Evolutionary conservation across 2,888 invertebrate genomes (phyloP).

Genomic region (Alsophila aescularia): DNA sequence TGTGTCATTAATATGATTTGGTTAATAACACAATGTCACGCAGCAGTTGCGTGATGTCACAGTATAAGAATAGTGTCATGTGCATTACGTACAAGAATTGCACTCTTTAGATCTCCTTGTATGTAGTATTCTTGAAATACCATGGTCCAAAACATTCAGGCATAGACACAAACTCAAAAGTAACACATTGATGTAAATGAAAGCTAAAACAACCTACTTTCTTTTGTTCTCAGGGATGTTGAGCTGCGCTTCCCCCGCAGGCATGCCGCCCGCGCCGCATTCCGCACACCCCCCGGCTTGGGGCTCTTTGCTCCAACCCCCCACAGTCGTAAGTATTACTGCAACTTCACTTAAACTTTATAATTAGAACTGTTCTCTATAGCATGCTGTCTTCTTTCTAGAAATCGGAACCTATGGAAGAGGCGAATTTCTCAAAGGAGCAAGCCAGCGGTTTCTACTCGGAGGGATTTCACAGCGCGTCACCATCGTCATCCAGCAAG

Average conservation of each 20-base stretch:
- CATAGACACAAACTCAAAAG: no score
- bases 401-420: constrained; percentile 84
- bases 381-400: constrained; percentile 58
- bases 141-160: no score
- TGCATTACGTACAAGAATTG: not conserved
- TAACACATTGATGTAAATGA: not conserved
- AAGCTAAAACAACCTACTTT: not conserved
- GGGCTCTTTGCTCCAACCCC: constrained; percentile 65
- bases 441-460: constrained; percentile 86
- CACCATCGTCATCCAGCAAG: constrained; percentile 84
- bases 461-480: constrained; percentile 85
- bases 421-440: constrained; percentile 77
- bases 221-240: constrained; percentile 65
- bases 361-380: constrained; percentile 19
- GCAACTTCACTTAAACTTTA: not conserved
- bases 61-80: no score
- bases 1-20: constrained; percentile 32
- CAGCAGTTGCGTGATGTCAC: constrained; percentile 20
- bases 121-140: no score
- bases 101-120: not conserved
- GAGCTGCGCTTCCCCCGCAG: constrained; percentile 76
- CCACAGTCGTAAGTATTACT: constrained; percentile 66
- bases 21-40: constrained; percentile 32
- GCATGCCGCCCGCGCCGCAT: constrained; percentile 74
- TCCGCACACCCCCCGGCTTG: constrained; percentile 64